Base-by-base conservation (phyloP, 2,888 invertebrate species). In the Hirtodrosophila histrioides region DNA sequence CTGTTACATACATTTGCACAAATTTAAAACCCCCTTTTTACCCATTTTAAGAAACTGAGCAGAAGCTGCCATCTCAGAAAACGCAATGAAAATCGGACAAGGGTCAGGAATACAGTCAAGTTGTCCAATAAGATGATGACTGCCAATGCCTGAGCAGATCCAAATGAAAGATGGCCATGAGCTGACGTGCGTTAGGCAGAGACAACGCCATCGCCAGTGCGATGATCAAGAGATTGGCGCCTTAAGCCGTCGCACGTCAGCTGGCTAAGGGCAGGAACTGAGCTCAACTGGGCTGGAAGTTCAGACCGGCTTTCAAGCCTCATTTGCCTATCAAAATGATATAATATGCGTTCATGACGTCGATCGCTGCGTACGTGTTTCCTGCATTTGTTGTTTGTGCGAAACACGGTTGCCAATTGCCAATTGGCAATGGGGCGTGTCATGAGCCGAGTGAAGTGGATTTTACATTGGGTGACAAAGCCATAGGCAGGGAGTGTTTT, bases 301-400 rank as follows among this genome's bases (percentile, higher is more conserved):
- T 43, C 56, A 45, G 65, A 63, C 68, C 69, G 78, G 78, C 86
- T 75, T 81, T 76, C 72, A 78, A 75, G 85, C 78, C 78, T 77
- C 84, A 86, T 88, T 89, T 89, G 78, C 81, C 85, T 84, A 89
- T 86, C 84, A 75, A 78, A 78, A 65, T 76, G 80, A 85, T 83
- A 86, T 84, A 87, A 86, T 73, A 78, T 77, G 75, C 71, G 72
- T 79, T 85, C 75, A 76, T 75, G 76, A 74, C 72, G 74, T 77
- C 76, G 72, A 78, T 66, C 62, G 50, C 55, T 41, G 37, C 37
- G 75, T 82, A 86, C 84, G 87, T 86, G 86, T 86, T 86, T 83
- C 86, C 86, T 75, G 85, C 73, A 44, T 60, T 35, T 53, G 12
- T 66, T 64, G 23, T 10, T 29, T 65, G 53, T 71, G 79, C 71